Evolutionary conservation across 2,888 invertebrate species (phyloP), one percentile per base, ranked within the genome.

Genomic region (Athalia rosae): DNA sequence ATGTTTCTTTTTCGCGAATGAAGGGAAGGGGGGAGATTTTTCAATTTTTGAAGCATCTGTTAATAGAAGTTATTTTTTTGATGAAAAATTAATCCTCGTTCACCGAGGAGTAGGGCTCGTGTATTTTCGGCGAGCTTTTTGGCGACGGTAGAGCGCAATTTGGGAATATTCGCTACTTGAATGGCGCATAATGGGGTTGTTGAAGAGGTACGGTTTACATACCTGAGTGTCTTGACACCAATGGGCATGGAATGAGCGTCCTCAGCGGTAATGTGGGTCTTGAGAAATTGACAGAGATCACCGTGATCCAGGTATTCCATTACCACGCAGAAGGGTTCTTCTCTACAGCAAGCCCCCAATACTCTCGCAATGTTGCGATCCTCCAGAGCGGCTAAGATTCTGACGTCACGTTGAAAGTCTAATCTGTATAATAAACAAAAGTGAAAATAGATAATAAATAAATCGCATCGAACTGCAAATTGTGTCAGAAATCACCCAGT

Each of bases 391-490:
- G 96, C 95, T 85, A 97, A 91, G 80, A 97, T 95, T 87, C 95
- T 93, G n/a, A 97, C 95, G 90, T 97, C 97, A 76, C 95, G 93
- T 88, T 95, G 95, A 87, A 97, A 97, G 87, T 97, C 96, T 87
- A 94, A 92, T 90, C 97, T 97, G 61, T 9, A n/a, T n/a, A 13
- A 61, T 3, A 13, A 61, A 4, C 8, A 7, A 61, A 61, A 9
- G 11, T 8, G 9, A 11, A 11, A 11, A 4, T n/a, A n/a, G n/a
- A n/a, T n/a, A n/a, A n/a, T 59, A 59, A 13, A n/a, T 13, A n/a
- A 2, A 59, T 59, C 6, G 6, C 6, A 59, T 59, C 11, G 7
- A 11, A 11, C n/a, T n/a, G n/a, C 3, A 13, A 6, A 13, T n/a
- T 59, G 7, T 6, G 59, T n/a, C 4, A 6, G 59, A 59, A 13